These are phyloP conservation scores for Tenthredo notha DNA, from an alignment of 2,888 invertebrate species.

Conservation along the genomic window DNA sequence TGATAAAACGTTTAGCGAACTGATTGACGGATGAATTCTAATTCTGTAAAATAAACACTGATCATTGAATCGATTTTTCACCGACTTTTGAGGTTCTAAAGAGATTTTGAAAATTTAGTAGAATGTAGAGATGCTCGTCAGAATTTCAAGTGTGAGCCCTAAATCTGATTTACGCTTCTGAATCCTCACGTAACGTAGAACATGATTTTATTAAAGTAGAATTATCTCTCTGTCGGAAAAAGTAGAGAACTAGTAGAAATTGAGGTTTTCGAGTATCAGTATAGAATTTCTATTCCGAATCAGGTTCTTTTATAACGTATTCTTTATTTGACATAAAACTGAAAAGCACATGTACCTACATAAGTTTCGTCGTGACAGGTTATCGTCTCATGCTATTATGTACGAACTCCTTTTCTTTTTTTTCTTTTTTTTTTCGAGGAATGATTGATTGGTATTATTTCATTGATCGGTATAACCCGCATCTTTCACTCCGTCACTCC, in stretches of 20 bases:
- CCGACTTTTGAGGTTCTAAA: no score
- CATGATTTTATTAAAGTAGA: no score
- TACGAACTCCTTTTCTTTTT: slow-evolving; percentile 23
- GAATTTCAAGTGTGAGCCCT: no score
- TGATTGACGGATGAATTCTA: no score
- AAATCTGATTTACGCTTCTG: no score
- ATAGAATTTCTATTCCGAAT: not conserved
- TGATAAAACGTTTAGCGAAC: no score
- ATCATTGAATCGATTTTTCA: no score
- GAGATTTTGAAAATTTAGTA: no score
- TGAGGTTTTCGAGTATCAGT: not conserved
- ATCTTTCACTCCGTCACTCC: slow-evolving; percentile 19
- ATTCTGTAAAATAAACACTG: no score
- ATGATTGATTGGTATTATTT: slow-evolving; percentile 52
- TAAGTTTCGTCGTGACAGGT: not conserved
- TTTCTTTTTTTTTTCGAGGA: slow-evolving; percentile 22
- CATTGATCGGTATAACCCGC: slow-evolving; percentile 41
- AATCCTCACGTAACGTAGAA: no score
- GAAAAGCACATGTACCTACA: not conserved
- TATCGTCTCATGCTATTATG: not conserved
- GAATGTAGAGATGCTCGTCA: no score
- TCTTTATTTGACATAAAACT: not conserved
- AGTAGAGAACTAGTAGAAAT: not conserved
- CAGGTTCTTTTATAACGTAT: not conserved
- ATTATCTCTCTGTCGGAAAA: no score